phyloP scores from a whole-genome alignment of 2,113 vertebrate genomes.

The Pavo muticus region DNA sequence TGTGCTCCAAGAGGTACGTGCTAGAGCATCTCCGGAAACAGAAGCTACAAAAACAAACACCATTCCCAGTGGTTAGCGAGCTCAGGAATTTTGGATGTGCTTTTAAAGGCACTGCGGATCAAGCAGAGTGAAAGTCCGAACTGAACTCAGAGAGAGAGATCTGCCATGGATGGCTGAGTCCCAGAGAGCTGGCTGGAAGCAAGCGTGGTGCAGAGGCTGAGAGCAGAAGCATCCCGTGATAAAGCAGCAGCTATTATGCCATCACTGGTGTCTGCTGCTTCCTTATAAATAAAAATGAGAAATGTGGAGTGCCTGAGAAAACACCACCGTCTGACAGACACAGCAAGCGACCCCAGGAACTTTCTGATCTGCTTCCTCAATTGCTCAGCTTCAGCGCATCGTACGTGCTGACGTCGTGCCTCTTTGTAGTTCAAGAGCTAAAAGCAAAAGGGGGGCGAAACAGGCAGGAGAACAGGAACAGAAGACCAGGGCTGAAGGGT shows the following conservation, averaged over 20 bases:
- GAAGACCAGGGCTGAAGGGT: constrained; percentile 8
- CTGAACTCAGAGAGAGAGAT: neutral
- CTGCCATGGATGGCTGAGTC: neutral
- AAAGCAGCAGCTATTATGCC: neutral
- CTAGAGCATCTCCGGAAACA: neutral
- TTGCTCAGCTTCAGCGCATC: neutral
- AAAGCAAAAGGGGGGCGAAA: constrained; percentile 26
- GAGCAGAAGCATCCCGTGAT: neutral
- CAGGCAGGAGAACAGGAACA: constrained; percentile 24
- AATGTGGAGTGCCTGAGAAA: neutral
- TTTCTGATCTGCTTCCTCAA: neutral
- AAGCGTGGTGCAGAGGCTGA: neutral
- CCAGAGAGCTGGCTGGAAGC: neutral
- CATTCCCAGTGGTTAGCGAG: neutral
- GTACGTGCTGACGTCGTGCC: neutral
- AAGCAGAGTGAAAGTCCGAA: neutral
- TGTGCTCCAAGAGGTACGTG: neutral
- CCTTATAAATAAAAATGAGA: neutral
- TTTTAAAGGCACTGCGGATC: neutral
- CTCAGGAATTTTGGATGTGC: neutral
- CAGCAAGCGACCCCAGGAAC: neutral
- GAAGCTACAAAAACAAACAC: neutral
- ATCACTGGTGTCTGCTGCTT: neutral
- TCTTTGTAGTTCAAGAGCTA: neutral
- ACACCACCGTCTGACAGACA: neutral